phyloP scores from a whole-genome alignment of 2,113 vertebrate genomes.

The Takifugu bimaculatus region DNA sequence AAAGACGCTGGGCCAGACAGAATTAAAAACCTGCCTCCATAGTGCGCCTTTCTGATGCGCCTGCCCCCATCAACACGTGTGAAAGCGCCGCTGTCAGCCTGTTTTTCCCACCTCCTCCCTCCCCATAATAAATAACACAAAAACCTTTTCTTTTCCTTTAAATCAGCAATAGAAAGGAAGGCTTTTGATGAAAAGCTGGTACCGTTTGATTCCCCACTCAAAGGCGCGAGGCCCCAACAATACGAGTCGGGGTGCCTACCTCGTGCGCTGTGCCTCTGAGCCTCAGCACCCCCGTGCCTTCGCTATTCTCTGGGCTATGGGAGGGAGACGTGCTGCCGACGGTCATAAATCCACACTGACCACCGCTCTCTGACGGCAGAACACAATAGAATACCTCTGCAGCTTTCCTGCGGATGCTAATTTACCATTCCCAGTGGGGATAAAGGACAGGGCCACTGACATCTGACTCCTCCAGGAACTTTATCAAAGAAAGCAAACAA shows the following conservation, averaged over 20 bases:
- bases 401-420: conserved; percentile 63
- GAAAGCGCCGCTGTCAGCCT: conserved; percentile 75
- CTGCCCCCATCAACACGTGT: conserved; percentile 79
- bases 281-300: conserved; percentile 37
- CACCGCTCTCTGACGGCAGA: conserved; percentile 59
- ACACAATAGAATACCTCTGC: conserved; percentile 69
- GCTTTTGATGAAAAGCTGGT: conserved; percentile 88
- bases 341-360: conserved; percentile 77
- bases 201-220: conserved; percentile 85
- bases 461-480: conserved; percentile 73
- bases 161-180: conserved; percentile 70
- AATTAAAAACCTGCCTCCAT: conserved; percentile 76
- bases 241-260: conserved; percentile 70
- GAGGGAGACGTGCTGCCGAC: conserved; percentile 66
- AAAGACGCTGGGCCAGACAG: conserved; percentile 67
- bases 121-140: conserved; percentile 86
- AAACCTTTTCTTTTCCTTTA: conserved; percentile 84
- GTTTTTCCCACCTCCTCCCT: conserved; percentile 71
- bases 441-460: conserved; percentile 69
- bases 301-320: conserved; percentile 52
- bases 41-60: conserved; percentile 79
- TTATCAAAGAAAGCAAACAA: conserved; percentile 75
- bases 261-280: conserved; percentile 77
- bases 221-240: conserved; percentile 79
- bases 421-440: conserved; percentile 71